Evolutionary conservation across 1,140 invertebrate species (phyloP).

Genomic region (Lepidurus arcticus): DNA sequence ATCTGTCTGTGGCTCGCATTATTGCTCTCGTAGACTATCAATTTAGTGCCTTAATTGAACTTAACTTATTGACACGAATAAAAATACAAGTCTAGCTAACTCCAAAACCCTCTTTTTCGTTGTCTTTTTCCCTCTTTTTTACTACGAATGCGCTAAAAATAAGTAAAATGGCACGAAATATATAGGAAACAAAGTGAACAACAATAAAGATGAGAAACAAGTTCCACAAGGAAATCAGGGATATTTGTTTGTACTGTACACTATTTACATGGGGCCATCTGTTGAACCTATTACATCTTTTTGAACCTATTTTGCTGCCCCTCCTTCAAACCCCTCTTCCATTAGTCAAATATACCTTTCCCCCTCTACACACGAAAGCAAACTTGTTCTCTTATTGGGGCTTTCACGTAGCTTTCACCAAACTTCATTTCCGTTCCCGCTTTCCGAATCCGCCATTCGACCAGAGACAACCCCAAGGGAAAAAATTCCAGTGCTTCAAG

Average conservation of each 20-base stretch:
- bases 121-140: no score
- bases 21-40: slow-evolving; percentile 3
- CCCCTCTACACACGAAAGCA: no score
- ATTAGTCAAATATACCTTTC: not conserved
- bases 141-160: no score
- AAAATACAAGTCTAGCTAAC: not conserved
- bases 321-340: not conserved
- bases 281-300: not conserved
- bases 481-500: slow-evolving; percentile 14
- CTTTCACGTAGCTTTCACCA: not conserved
- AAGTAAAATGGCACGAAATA: no score
- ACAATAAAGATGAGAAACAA: no score
- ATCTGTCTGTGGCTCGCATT: not conserved
- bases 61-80: slow-evolving; percentile 15
- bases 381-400: no score
- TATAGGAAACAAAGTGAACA: no score
- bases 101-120: no score
- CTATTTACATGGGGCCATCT: slow-evolving; percentile 9
- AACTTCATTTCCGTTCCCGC: not conserved
- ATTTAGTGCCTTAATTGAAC: not conserved
- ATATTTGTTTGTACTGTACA: slow-evolving; percentile 8
- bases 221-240: not conserved
- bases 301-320: not conserved
- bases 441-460: not conserved
- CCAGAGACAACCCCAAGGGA: not conserved